These are phyloP conservation scores for Takifugu rubripes DNA, from an alignment of 2,797 vertebrate genomes.

Conservation along the genomic window DNA sequence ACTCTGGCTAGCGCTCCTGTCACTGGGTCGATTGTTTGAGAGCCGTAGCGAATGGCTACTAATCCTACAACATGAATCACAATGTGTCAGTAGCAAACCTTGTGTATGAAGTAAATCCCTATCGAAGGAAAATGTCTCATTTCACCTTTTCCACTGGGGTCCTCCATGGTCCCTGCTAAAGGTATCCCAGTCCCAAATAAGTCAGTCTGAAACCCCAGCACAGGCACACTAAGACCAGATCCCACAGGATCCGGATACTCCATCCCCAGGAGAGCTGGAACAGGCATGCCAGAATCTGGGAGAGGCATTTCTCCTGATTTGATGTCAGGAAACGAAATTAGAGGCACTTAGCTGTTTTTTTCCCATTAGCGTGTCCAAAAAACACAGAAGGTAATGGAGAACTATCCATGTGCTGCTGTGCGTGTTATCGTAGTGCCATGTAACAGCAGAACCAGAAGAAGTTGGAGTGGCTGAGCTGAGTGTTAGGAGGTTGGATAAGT, in stretches of 20 bases:
- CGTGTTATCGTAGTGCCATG: too few species aligned
- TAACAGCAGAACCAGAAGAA: too few species aligned
- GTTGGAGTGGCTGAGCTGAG: constrained; percentile 63
- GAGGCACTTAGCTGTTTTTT: constrained; percentile 3
- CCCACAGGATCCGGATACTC: constrained; percentile 87
- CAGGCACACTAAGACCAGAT: constrained; percentile 81
- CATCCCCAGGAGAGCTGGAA: constrained; percentile 83
- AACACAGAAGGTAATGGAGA: too few species aligned
- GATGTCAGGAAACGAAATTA: background rate
- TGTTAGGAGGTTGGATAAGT: constrained; percentile 73
- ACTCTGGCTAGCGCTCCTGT: constrained; percentile 78
- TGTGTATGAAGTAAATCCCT: background rate
- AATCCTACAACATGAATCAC: constrained; percentile 72
- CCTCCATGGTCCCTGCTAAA: constrained; percentile 87
- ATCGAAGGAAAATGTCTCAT: background rate
- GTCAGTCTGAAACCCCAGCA: constrained; percentile 82
- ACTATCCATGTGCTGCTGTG: too few species aligned
- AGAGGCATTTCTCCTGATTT: constrained; percentile 78
- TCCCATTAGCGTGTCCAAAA: background rate
- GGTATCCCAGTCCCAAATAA: constrained; percentile 66
- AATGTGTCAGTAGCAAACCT: too few species aligned
- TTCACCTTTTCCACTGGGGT: constrained; percentile 82
- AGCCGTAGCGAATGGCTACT: constrained; percentile 81
- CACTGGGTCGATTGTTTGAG: constrained; percentile 77
- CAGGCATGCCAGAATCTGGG: constrained; percentile 68